Evolutionary conservation across 2,113 vertebrate genomes (phyloP).

Genomic region (Mormyrus lacerda): DNA sequence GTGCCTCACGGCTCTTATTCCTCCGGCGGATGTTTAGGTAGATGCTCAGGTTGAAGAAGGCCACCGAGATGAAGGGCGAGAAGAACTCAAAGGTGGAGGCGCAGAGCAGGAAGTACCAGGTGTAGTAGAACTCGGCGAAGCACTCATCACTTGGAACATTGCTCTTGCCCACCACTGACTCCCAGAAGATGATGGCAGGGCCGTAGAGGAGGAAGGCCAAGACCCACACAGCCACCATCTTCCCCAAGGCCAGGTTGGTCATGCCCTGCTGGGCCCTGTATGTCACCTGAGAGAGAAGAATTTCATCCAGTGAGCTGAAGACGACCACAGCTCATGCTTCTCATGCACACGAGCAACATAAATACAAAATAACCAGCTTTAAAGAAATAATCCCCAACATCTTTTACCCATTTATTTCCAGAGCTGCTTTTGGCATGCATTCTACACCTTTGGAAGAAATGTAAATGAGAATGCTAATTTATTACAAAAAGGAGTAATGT

Average conservation of each 20-base stretch:
- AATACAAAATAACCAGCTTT: background rate
- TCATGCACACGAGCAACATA: background rate
- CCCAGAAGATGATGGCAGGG: slow-evolving; percentile 74
- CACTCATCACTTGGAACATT: slow-evolving; percentile 62
- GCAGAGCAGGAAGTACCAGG: slow-evolving; percentile 72
- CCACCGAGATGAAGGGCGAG: slow-evolving; percentile 68
- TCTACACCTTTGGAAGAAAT: background rate
- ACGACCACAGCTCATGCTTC: background rate
- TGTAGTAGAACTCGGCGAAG: slow-evolving; percentile 64
- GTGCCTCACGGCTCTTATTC: slow-evolving; percentile 42
- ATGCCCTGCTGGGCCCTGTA: slow-evolving; percentile 68
- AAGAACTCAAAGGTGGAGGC: slow-evolving; percentile 81
- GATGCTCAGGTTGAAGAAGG: slow-evolving; percentile 79
- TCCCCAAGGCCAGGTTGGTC: slow-evolving; percentile 55
- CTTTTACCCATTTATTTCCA: background rate
- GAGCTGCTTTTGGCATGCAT: background rate
- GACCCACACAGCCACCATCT: slow-evolving; percentile 74
- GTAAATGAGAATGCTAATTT: background rate
- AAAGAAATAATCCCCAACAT: background rate
- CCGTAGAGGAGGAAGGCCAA: slow-evolving; percentile 78
- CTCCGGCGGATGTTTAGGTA: slow-evolving; percentile 72
- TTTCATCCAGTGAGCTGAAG: background rate
- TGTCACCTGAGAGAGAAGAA: slow-evolving; percentile 58
- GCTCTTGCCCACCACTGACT: slow-evolving; percentile 45
- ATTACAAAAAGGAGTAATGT: background rate